Percentiles rank a stretch among this genome's conserved stretches.
Conservation (phyloP, 2,113 vertebrate genomes). For the Forbesichthys papilliferus region DNA sequence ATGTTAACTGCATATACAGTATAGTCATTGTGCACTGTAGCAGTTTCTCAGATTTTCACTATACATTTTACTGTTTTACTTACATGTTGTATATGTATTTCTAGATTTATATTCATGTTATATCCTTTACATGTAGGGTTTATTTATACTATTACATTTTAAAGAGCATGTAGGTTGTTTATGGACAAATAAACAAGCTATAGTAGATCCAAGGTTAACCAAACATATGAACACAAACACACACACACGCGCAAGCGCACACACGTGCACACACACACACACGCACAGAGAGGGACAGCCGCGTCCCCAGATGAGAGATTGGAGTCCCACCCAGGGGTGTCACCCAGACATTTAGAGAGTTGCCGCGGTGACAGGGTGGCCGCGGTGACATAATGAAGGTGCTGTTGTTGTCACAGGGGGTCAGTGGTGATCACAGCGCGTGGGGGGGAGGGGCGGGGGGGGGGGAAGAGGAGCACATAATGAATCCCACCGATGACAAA, state of each 20-base stretch:
- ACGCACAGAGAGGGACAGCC: conserved; percentile 59
- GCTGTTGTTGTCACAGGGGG: conserved; percentile 96
- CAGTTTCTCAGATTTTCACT: too few species aligned
- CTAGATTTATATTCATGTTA: too few species aligned
- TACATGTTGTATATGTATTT: not conserved
- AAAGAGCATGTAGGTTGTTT: too few species aligned
- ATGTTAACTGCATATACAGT: too few species aligned
- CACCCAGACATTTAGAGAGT: conserved; percentile 78
- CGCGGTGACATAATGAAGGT: conserved; percentile 99
- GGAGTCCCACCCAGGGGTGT: conserved; percentile 74
- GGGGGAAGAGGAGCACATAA: conserved; percentile 92
- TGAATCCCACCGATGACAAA: conserved; percentile 99
- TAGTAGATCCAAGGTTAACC: not conserved
- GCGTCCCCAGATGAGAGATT: conserved; percentile 75
- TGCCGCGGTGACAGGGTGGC: conserved; percentile 83
- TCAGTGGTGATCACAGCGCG: conserved; percentile 97
- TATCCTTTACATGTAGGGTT: too few species aligned
- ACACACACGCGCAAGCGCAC: conserved; percentile 21
- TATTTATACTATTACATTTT: too few species aligned
- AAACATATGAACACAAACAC: conserved; percentile 18
- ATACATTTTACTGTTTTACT: too few species aligned
- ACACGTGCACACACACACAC: conserved; percentile 41
- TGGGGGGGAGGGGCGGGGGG: conserved; percentile 83
- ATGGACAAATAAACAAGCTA: conserved; percentile 12
- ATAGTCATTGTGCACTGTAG: too few species aligned